Evolutionary conservation across 1,140 invertebrate genomes (phyloP), one percentile per base, ranked within the genome.

Genomic region (Sweltsa coloradensis): DNA sequence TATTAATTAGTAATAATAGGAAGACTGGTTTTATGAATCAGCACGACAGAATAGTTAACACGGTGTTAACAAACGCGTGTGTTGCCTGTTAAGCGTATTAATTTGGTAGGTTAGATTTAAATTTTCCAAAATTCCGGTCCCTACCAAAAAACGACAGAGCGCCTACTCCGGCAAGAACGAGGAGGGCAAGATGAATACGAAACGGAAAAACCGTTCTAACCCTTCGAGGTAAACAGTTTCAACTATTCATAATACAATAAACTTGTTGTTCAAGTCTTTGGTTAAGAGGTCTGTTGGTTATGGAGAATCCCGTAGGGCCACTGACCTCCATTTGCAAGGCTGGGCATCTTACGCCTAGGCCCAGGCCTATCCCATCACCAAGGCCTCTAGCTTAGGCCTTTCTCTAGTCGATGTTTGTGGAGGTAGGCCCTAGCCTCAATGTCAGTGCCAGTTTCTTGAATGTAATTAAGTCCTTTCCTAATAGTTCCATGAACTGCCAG

Each of bases 81-180:
- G 41, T 48, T 41, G 22, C 14, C 27, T 31, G 5, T n/a, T 24
- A 37, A 31, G 46, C 37, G 34, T 47, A 22, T 26, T 45, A 34
- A 14, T 50, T 25, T 41, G 22, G 29, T 29, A 24, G 37, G 50
- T 51, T 52, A 25, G 26, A 56, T 34, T 47, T 45, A 67, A 69
- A 69, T 56, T 68, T 60, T 59, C 63, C 70, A 72, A 73, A 72
- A 73, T 73, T 72, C 70, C 70, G 68, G 70, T 72, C 69, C 68
- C 69, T 58, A 71, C 70, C 62, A 71, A 58, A 60, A 71, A 68
- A 66, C 66, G 64, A 65, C 67, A 72, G 60, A 60, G 67, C 60
- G 67, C 66, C 63, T 66, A 66, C 60, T 61, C 68, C 63, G 70
- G 69, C 64, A 69, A 62, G 61, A 64, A 62, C 61, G 59, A 61